Evolutionary conservation across 2,888 invertebrate genomes (phyloP).

Genomic region (Harmothoe impar): DNA sequence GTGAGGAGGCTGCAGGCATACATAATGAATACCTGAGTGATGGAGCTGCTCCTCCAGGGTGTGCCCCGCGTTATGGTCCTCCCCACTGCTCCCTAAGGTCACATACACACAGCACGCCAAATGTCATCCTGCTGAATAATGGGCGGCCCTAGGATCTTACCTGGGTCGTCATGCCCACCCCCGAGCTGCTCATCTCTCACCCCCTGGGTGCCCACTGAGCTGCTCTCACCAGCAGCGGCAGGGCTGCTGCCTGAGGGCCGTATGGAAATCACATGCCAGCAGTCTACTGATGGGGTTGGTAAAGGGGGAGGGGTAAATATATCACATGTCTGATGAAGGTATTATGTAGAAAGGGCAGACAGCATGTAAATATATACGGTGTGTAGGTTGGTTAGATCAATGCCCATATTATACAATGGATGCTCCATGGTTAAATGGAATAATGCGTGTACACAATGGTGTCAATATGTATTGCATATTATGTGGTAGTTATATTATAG

Average conservation of each 20-base stretch:
- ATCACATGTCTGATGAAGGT: too few relatives aligned
- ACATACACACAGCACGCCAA: background rate
- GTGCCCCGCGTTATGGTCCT: background rate
- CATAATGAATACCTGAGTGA: constrained; percentile 49
- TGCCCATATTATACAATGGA: too few relatives aligned
- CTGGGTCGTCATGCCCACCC: constrained; percentile 36
- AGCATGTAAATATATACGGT: too few relatives aligned
- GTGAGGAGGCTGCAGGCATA: background rate
- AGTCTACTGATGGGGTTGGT: background rate
- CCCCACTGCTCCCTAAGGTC: constrained; percentile 42
- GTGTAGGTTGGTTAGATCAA: too few relatives aligned
- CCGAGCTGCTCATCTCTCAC: background rate
- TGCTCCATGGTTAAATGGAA: too few relatives aligned
- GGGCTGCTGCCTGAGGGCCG: too few relatives aligned
- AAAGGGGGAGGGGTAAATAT: background rate
- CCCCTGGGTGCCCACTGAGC: background rate
- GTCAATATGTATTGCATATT: too few relatives aligned
- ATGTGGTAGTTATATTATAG: too few relatives aligned
- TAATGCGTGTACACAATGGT: too few relatives aligned
- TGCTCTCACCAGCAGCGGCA: background rate
- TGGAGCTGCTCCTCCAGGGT: background rate
- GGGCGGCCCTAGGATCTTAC: constrained; percentile 11
- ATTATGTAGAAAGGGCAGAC: too few relatives aligned
- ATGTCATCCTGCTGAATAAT: constrained; percentile 53
- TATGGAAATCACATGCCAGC: too few relatives aligned